These are phyloP conservation scores for Limulus polyphemus DNA, from an alignment of 2,888 invertebrate species.

Conservation along the genomic window DNA sequence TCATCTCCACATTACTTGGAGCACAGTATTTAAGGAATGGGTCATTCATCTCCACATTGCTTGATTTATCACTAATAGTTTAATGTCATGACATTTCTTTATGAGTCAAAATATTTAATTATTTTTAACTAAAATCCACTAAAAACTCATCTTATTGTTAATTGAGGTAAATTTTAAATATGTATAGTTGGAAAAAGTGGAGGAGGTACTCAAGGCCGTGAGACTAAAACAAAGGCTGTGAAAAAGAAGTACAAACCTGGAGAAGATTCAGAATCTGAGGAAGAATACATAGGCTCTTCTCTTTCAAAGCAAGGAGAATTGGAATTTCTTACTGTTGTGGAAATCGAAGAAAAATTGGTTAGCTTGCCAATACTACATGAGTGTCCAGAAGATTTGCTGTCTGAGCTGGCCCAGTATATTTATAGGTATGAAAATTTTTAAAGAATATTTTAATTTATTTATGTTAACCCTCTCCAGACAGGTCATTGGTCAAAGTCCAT, in stretches of 20 bases:
- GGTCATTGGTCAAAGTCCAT: too few relatives aligned
- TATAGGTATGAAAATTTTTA: constrained; percentile 44
- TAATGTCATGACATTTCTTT: too few relatives aligned
- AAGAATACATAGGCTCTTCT: neutral
- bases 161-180: too few relatives aligned
- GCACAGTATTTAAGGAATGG: too few relatives aligned
- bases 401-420: constrained; percentile 54
- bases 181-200: constrained; percentile 61
- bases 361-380: constrained; percentile 38
- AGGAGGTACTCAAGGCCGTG: constrained; percentile 82
- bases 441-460: too few relatives aligned
- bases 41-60: too few relatives aligned
- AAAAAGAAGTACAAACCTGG: constrained; percentile 52
- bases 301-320: constrained; percentile 38
- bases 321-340: constrained; percentile 52
- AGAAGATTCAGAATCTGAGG: constrained; percentile 32
- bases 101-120: too few relatives aligned
- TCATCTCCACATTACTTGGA: too few relatives aligned
- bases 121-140: too few relatives aligned
- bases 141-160: too few relatives aligned
- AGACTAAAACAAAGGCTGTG: constrained; percentile 85
- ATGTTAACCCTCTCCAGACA: too few relatives aligned
- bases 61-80: too few relatives aligned
- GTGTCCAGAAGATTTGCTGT: constrained; percentile 55
- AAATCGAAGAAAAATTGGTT: constrained; percentile 52